Evolutionary conservation across 2,797 vertebrate species (phyloP).

Genomic region (Pseudochirops cupreus): DNA sequence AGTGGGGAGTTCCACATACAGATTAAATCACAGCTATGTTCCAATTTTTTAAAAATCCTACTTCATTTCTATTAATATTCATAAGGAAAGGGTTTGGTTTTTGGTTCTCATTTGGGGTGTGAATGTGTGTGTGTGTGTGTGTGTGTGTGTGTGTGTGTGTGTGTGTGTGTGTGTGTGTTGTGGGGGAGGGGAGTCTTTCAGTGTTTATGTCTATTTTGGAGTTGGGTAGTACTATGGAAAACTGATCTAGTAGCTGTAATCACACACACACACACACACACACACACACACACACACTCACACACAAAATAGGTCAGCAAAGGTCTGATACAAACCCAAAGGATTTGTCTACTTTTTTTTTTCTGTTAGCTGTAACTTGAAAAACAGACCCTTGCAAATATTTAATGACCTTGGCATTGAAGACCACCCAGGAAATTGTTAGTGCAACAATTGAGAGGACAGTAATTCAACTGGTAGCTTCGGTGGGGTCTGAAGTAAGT

Average conservation of each 20-base stretch:
- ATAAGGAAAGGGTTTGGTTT: not conserved
- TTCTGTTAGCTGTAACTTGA: constrained; percentile 1
- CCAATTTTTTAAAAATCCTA: not conserved
- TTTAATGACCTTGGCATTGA: constrained; percentile 55
- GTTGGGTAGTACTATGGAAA: constrained; percentile 8
- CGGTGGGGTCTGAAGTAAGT: not conserved
- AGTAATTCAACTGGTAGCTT: constrained; percentile 61
- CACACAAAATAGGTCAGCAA: constrained; percentile 13
- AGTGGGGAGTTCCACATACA: not conserved
- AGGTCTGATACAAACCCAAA: constrained; percentile 13
- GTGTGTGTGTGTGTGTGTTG: not conserved
- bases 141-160: not conserved
- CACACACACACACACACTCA: no score
- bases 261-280: no score
- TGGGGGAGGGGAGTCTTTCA: not conserved
- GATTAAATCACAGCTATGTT: not conserved
- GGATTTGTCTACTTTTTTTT: not conserved
- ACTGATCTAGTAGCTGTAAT: not conserved
- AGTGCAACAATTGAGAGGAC: constrained; percentile 44
- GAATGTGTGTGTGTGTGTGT: not conserved
- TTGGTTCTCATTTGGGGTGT: constrained; percentile 15
- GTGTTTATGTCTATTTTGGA: constrained; percentile 22
- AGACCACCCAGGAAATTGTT: constrained; percentile 42
- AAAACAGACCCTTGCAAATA: constrained; percentile 44
- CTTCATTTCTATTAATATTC: constrained; percentile 35